Base-by-base conservation (phyloP, 2,113 vertebrate species). In the Barnardius zonarius region DNA sequence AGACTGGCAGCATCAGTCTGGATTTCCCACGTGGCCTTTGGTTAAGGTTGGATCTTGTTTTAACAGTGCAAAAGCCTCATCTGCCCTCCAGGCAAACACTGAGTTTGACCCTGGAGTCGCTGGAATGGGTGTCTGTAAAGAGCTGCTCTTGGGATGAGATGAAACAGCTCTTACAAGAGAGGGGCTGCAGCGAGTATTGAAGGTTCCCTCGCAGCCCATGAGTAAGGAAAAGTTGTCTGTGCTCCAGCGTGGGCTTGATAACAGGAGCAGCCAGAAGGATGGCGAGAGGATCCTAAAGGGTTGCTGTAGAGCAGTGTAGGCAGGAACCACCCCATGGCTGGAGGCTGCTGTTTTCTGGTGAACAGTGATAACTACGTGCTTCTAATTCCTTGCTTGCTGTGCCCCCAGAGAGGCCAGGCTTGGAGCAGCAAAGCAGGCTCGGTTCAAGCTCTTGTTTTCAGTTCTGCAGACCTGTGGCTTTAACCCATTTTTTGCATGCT, bases 321-420 rank as follows among this genome's bases (percentile, higher is more conserved):
- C 92, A 75, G 78, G 10, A 44, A 25, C 61, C 33, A 6, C 4
- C 91, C 43, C 66, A 0, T 24, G 88, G 77, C 92, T 86, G 83
- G 64, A 84, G 55, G 86, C 91, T 92, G 92, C 83, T 74, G 82
- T 12, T 79, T 63, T 83, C 90, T 95, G 91, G 46, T 90, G 76
- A 90, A 3, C 61, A 54, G 86, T 48, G 94, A 84, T 91, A 75
- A 61, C 86, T 92, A 61, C 83, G 0, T 95, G 89, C 61, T 95
- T 95, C 80, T 89, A 33, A 95, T 97, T 95, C 96, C 23, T 95
- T 31, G 22, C 92, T 90, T 13, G 61, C 94, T 18, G 44, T 86
- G 94, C 91, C 92, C 89, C 70, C 37, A 43, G 73, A 95, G 96
- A 92, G 94, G 95, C 95, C 95, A 77, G 17, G 41, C 94, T 92